These are phyloP conservation scores for Hyperoodon ampullatus DNA, from an alignment of 2,113 vertebrate genomes.

Conservation along the genomic window DNA sequence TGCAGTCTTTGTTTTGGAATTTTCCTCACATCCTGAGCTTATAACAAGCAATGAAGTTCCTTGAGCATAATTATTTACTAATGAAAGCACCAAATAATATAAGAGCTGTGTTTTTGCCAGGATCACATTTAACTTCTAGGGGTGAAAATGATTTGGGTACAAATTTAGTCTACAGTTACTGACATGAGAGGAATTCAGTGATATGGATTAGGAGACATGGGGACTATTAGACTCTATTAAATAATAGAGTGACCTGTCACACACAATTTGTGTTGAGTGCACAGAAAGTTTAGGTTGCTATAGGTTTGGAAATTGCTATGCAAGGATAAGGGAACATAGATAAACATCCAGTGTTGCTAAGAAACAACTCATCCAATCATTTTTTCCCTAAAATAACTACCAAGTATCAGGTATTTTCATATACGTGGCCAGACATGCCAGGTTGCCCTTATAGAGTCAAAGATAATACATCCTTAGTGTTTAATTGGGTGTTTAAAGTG, in stretches of 20 bases:
- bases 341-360: neutral
- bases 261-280: neutral
- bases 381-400: neutral
- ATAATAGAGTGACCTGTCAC: neutral
- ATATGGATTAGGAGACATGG: neutral
- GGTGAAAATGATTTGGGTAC: constrained; percentile 28
- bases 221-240: neutral
- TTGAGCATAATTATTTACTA: constrained; percentile 64
- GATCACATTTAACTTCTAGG: constrained; percentile 44
- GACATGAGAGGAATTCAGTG: neutral
- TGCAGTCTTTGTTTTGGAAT: constrained; percentile 24
- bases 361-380: neutral
- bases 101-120: constrained; percentile 59
- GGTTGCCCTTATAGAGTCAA: neutral
- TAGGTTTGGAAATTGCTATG: neutral
- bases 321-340: neutral
- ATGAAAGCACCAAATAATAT: constrained; percentile 48
- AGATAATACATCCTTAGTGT: neutral
- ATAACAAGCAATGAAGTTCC: neutral
- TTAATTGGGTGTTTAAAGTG: neutral
- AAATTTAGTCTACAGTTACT: constrained; percentile 36
- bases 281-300: neutral
- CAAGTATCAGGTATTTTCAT: neutral
- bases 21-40: constrained; percentile 55
- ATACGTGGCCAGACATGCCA: neutral